Base-by-base conservation (phyloP, 2,797 vertebrate species). In the Myotis myotis region DNA sequence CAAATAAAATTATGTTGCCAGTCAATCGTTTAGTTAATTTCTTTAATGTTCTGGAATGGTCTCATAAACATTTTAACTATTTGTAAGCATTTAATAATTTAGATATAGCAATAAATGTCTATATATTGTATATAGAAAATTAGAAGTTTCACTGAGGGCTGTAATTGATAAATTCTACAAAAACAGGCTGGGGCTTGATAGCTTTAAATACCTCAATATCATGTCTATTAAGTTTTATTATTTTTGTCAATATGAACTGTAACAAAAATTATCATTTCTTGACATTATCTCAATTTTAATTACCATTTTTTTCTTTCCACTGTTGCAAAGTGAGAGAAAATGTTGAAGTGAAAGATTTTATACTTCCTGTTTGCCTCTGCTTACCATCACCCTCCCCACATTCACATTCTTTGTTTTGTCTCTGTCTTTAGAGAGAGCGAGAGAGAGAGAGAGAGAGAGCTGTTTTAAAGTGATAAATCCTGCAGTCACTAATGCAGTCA, bases 251-350 rank as follows among this genome's bases (percentile, higher is more conserved):
- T 80, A 36, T 33, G 25, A 75, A 76, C 15, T 80, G 1, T 79
- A 91, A 44, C 12, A 15, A 41, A 89, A 96, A 78, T 76, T 28
- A 15, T 0, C 75, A 93, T 96, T 93, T 25, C 81, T 96, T 97
- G 64, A 66, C 70, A 12, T 80, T 93, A 75, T 20, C 51, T 82
- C 16, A n/a, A 11, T 64, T 92, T 91, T 97, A 94, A 87, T 80
- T 87, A 38, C 33, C 74, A 15, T 76, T 64, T 62, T 94, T 93
- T 53, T 36, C 11, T 53, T 85, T 64, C 20, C 57, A 33, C 15
- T 44, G 10, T 70, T 95, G 60, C 33, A 70, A 66, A 75, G 47
- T 82, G 6, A 82, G 38, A 71, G 20, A 36, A 89, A 87, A 62
- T 30, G 16, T 53, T 78, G 33, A 47, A 16, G 23, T 53, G 23